Conservation (phyloP, 2,888 invertebrate genomes). For the Nephrotoma guestfalica region DNA sequence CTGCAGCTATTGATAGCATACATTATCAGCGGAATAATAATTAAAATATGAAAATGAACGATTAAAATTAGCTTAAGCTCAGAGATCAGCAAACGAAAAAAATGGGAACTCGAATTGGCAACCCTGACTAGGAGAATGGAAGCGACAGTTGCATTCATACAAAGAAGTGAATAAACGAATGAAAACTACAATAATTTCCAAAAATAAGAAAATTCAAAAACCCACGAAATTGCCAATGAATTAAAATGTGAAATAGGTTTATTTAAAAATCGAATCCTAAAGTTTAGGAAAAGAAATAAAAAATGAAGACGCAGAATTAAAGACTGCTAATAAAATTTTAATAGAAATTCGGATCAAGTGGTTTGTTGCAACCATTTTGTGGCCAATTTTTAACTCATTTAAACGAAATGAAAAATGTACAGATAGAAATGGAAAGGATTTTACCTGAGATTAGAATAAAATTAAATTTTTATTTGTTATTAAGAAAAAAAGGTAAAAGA, state of each 20-base stretch:
- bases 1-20: slow-evolving; percentile 19
- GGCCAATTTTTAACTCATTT: slow-evolving; percentile 28
- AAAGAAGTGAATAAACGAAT: slow-evolving; percentile 81
- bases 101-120: slow-evolving; percentile 94
- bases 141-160: slow-evolving; percentile 84
- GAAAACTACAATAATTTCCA: slow-evolving; percentile 55
- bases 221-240: slow-evolving; percentile 53
- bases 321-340: slow-evolving; percentile 34
- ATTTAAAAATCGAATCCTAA: slow-evolving; percentile 62
- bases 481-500: slow-evolving; percentile 15
- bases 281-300: slow-evolving; percentile 68
- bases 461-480: slow-evolving; percentile 4
- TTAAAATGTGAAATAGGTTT: slow-evolving; percentile 57
- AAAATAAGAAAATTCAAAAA: slow-evolving; percentile 53
- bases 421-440: slow-evolving; percentile 33
- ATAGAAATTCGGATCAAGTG: slow-evolving; percentile 55
- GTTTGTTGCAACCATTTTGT: slow-evolving; percentile 33
- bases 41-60: slow-evolving; percentile 95
- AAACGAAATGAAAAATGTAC: slow-evolving; percentile 27
- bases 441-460: slow-evolving; percentile 14
- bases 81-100: slow-evolving; percentile 95
- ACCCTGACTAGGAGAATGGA: slow-evolving; percentile 98
- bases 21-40: slow-evolving; percentile 54
- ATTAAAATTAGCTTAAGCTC: slow-evolving; percentile 84
- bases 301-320: slow-evolving; percentile 70